A percentile compares a stretch with the other conserved stretches of the same genome.
phyloP scores from a whole-genome alignment of 2,888 invertebrate species.

The Cecidostiba fungosa region DNA sequence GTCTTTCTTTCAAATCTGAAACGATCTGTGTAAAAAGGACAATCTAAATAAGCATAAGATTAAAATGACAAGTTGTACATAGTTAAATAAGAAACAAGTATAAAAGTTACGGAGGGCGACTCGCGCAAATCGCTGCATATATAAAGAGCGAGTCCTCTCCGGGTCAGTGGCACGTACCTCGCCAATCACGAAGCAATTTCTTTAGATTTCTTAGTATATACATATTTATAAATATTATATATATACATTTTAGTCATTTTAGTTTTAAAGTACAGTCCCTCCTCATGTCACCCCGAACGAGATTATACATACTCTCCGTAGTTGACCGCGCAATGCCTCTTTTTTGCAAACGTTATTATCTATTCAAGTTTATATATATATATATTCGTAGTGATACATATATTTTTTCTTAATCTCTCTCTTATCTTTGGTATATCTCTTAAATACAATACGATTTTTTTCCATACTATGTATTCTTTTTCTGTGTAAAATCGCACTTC shows the following conservation, averaged over 20 bases:
- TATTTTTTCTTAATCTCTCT: conserved; percentile 52
- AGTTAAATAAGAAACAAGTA: conserved; percentile 52
- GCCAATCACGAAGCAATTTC: conserved; percentile 63
- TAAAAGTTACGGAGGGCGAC: conserved; percentile 44
- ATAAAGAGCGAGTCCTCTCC: conserved; percentile 30
- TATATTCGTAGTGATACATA: conserved; percentile 36
- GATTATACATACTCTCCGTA: conserved; percentile 28
- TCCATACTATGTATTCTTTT: conserved; percentile 14
- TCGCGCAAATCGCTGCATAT: conserved; percentile 21
- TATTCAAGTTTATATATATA: conserved; percentile 6
- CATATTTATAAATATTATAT: conserved; percentile 28
- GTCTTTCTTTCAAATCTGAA: conserved; percentile 50
- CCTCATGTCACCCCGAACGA: conserved; percentile 26
- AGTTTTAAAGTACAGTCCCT: conserved; percentile 47
- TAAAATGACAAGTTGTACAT: conserved; percentile 43
- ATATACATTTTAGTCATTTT: conserved; percentile 33
- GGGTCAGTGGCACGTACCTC: conserved; percentile 68
- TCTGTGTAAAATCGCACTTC: conserved; percentile 64
- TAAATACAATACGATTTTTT: conserved; percentile 25
- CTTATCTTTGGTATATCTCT: conserved; percentile 32
- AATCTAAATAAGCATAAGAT: conserved; percentile 25
- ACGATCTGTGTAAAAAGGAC: conserved; percentile 50
- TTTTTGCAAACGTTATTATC: conserved; percentile 24
- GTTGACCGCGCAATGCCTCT: conserved; percentile 31
- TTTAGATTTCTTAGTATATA: conserved; percentile 14